Evolutionary conservation across 2,113 vertebrate species (phyloP).

Genomic region (Nannobrachium achirus): DNA sequence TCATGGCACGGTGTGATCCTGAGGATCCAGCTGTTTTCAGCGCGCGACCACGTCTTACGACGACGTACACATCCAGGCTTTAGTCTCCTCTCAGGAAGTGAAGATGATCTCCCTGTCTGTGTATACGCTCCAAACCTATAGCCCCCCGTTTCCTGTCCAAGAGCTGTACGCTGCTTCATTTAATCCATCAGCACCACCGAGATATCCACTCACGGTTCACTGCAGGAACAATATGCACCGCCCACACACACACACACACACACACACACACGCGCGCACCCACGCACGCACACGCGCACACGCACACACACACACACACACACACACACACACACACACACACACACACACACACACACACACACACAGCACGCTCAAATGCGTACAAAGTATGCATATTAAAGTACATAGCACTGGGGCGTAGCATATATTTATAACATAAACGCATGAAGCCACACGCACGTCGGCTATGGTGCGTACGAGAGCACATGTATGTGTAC

Average conservation of each 20-base stretch:
- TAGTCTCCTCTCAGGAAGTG: not conserved
- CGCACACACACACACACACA: not conserved
- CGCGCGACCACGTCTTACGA: no score
- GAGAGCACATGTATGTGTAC: not conserved
- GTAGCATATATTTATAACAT: not conserved
- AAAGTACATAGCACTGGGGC: not conserved
- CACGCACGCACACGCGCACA: not conserved
- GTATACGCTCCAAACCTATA: not conserved
- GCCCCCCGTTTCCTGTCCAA: not conserved
- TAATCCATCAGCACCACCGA: not conserved
- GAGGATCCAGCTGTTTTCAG: no score
- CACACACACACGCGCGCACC: not conserved
- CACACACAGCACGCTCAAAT: not conserved
- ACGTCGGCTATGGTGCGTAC: not conserved
- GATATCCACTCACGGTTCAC: not conserved
- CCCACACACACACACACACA: not conserved
- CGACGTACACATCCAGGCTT: not conserved
- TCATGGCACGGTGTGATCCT: no score
- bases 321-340: conserved; percentile 7
- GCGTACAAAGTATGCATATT: not conserved
- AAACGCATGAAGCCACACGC: not conserved
- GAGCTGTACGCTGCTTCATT: not conserved
- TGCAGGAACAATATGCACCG: not conserved
- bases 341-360: not conserved
- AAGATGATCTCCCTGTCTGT: no score